Evolutionary conservation across 2,888 invertebrate species (phyloP), one percentile per base, ranked within the genome.

Genomic region (Leptinotarsa haldemani): DNA sequence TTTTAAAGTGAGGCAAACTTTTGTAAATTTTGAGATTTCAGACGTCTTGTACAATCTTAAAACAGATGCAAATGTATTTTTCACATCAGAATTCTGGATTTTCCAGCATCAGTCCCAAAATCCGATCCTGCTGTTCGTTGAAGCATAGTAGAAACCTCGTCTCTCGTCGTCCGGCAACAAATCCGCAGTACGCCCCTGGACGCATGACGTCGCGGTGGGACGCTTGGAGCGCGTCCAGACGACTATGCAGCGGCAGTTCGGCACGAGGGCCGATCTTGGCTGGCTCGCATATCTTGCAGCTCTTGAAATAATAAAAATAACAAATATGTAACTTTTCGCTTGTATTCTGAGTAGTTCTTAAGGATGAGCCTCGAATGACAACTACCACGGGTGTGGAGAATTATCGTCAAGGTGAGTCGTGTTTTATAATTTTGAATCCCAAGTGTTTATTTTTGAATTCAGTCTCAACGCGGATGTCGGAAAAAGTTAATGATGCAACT

Each of bases 161-260:
- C 61, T n/a, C 16, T 4, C 25, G 58, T 22, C 25, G 22, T 15
- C 3, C 58, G 15, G 15, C 15, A 58, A 15, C 25, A 61, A 61
- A 61, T 61, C 61, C 30, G 16, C 16, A 40, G 61, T 61, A 20
- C 61, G 61, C 40, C 30, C 40, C 61, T 61, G 61, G 61, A 61
- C 40, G 61, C 40, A 61, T 61, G 61, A 74, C 77, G 80, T 74
- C 77, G 80, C 74, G 80, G 77, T 82, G 82, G 81, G 81, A 81
- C 81, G 81, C 79, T 82, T 85, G 84, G 85, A 84, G 82, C 80
- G 82, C 81, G 83, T 85, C 86, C 85, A 85, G 85, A 84, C 85
- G 84, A 78, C 84, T 84, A 81, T 85, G 84, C 85, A 85, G 84
- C 85, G 83, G 80, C 85, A 86, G 86, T 86, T 82, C 82, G 84